Evolutionary conservation across 2,113 vertebrate genomes (phyloP).

Genomic region (Calypte anna): DNA sequence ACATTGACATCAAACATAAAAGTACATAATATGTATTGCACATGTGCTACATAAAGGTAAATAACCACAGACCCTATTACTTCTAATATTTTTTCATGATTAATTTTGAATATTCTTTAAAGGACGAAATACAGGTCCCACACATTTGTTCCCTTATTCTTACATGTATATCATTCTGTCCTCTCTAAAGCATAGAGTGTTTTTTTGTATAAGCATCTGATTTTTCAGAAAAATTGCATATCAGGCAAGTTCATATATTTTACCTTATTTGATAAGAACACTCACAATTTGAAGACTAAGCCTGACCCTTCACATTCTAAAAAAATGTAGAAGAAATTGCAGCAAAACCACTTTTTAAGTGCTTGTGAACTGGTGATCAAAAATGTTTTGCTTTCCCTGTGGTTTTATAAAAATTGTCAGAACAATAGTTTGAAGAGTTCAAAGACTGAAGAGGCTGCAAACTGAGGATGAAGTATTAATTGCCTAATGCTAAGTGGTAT

Average conservation of each 20-base stretch:
- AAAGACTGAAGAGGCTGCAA: constrained; percentile 56
- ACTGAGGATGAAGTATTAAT: constrained; percentile 57
- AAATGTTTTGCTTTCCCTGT: constrained; percentile 12
- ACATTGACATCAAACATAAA: background rate
- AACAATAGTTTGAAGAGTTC: constrained; percentile 59
- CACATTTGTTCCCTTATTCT: background rate
- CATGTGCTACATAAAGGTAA: background rate
- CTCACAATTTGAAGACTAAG: background rate
- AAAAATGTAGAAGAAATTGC: constrained; percentile 1
- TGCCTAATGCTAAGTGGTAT: constrained; percentile 59
- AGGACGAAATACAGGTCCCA: background rate
- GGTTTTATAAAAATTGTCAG: constrained; percentile 50
- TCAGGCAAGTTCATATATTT: background rate
- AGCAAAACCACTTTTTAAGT: background rate
- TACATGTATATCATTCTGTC: background rate
- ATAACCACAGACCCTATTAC: background rate
- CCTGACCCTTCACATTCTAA: background rate
- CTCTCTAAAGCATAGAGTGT: background rate
- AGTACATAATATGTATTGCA: background rate
- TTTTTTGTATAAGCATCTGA: background rate
- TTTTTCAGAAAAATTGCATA: background rate
- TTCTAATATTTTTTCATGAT: background rate
- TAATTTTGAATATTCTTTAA: background rate
- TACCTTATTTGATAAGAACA: background rate
- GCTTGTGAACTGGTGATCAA: background rate